Conservation (phyloP, 2,888 invertebrate genomes). For the Eupithecia centaureata region DNA sequence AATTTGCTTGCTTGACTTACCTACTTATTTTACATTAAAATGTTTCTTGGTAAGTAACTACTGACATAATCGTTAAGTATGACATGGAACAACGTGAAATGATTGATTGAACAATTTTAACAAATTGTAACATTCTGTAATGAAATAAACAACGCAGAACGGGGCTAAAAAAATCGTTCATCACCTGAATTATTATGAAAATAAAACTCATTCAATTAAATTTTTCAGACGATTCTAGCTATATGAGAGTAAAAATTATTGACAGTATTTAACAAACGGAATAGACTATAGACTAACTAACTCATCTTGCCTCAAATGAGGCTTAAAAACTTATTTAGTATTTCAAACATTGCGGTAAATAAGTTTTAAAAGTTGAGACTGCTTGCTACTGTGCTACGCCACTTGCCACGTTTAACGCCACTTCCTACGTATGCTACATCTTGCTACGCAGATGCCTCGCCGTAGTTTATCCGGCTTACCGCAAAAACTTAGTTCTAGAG, state of each 20-base stretch:
- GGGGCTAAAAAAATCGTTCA: no score
- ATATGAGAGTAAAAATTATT: not conserved
- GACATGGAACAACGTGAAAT: no score
- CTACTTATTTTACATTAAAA: no score
- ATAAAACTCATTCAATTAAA: no score
- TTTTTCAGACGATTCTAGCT: no score
- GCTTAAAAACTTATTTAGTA: not conserved
- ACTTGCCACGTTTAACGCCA: not conserved
- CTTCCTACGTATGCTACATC: slow-evolving; percentile 19
- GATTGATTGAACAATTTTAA: no score
- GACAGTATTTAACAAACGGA: not conserved
- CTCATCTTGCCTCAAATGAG: not conserved
- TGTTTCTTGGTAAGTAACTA: no score
- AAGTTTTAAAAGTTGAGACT: slow-evolving; percentile 12
- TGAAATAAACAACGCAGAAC: no score
- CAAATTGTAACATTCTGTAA: no score
- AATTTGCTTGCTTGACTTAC: no score
- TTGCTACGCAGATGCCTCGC: slow-evolving; percentile 21
- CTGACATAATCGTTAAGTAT: no score
- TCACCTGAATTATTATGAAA: no score
- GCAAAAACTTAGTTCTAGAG: not conserved
- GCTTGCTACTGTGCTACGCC: slow-evolving; percentile 18
- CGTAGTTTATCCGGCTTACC: slow-evolving; percentile 22
- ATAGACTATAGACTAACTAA: not conserved
- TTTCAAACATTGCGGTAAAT: slow-evolving; percentile 1